phyloP scores from a whole-genome alignment of 2,113 vertebrate species.

The Falcunculus frontatus region DNA sequence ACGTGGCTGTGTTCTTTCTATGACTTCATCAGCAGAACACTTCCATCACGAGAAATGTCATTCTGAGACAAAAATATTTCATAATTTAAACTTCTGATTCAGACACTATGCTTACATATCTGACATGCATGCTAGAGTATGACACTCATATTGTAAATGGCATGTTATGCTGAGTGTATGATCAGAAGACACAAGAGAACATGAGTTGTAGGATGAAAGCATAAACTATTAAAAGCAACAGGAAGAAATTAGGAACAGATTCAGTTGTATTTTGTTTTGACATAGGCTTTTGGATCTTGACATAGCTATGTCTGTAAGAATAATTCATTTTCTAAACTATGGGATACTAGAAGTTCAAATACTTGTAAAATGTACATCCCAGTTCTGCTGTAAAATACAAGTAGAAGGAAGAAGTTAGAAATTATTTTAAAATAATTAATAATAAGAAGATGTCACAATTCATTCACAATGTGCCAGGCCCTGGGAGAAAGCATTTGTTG shows the following conservation, averaged over 20 bases:
- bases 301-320: background rate
- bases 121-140: background rate
- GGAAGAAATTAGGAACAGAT: background rate
- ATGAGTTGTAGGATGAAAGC: background rate
- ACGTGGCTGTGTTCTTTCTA: background rate
- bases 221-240: background rate
- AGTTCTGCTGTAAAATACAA: background rate
- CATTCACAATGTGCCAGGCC: background rate
- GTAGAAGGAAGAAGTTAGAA: background rate
- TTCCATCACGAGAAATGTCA: background rate
- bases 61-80: background rate
- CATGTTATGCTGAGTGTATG: rapidly evolving
- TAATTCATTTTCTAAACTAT: background rate
- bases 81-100: background rate
- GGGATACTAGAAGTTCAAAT: background rate
- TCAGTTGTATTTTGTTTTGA: background rate
- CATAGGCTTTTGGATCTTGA: background rate
- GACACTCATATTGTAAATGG: background rate
- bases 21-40: background rate
- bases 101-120: background rate
- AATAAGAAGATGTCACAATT: background rate
- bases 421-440: background rate
- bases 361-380: background rate
- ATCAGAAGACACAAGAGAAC: background rate
- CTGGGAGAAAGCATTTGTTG: background rate